Conservation (phyloP, 30 jellyfish, hydroid and myxozoan genomes). For the Haliclystus octoradiatus region DNA sequence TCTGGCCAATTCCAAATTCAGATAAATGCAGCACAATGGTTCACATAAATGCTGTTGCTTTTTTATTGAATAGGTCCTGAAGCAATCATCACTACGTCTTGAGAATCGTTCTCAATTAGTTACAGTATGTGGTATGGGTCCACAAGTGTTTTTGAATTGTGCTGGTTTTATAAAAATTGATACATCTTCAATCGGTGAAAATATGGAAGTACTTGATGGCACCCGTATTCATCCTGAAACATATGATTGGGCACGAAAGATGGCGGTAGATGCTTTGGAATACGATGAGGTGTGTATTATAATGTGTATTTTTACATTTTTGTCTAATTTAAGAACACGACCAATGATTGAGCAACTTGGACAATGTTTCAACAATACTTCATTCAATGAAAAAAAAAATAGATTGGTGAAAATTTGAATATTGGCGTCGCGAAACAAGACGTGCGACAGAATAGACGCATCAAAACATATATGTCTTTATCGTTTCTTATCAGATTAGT, state of each 20-base stretch:
- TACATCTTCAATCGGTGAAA: constrained; percentile 59
- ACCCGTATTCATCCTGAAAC: constrained; percentile 98
- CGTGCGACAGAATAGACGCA: too few relatives aligned
- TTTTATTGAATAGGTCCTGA: constrained; percentile 38
- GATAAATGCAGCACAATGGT: too few relatives aligned
- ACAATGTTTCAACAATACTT: too few relatives aligned
- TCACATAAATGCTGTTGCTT: too few relatives aligned
- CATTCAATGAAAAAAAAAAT: too few relatives aligned
- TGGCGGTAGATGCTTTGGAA: constrained; percentile 94
- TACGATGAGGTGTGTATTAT: constrained; percentile 65
- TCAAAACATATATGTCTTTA: too few relatives aligned
- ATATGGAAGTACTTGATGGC: constrained; percentile 85
- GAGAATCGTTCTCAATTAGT: constrained; percentile 96
- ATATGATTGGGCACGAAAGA: constrained; percentile 97
- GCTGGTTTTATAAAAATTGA: constrained; percentile 93
- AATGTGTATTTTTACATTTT: background rate
- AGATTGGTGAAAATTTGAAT: too few relatives aligned
- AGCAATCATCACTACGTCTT: constrained; percentile 57
- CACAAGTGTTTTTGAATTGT: constrained; percentile 88
- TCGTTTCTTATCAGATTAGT: too few relatives aligned
- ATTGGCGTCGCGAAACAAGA: too few relatives aligned
- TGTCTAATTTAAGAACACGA: too few relatives aligned
- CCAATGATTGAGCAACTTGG: too few relatives aligned
- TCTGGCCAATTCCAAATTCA: too few relatives aligned
- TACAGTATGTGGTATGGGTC: constrained; percentile 92